A percentile compares a stretch with the other conserved stretches of the same genome.
Conservation (phyloP, 2,797 vertebrate genomes). For the Loriculus beryllinus region DNA sequence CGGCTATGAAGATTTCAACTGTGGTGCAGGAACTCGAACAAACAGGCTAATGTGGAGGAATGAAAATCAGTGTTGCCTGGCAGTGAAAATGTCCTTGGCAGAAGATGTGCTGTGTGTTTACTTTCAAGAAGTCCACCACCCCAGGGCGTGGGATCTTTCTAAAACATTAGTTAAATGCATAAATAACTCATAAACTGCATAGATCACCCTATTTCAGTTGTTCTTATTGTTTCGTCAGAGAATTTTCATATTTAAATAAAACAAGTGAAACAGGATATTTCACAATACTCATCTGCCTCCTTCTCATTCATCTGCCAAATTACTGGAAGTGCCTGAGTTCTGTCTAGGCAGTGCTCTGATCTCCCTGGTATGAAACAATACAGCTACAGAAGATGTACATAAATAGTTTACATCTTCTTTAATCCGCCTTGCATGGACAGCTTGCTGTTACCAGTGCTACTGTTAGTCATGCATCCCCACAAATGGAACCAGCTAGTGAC, state of each 20-base stretch:
- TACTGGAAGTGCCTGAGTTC: neutral
- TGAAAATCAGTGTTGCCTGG: neutral
- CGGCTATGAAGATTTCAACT: neutral
- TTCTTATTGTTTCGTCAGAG: neutral
- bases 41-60: accelerated
- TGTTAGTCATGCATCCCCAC: neutral
- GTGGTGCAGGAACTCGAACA: neutral
- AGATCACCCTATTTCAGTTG: neutral
- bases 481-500: neutral
- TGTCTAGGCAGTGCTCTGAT: neutral
- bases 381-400: neutral
- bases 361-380: neutral
- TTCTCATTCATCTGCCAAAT: neutral
- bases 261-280: neutral
- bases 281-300: neutral
- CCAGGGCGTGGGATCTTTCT: neutral
- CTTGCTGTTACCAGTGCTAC: neutral
- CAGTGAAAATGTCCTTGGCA: neutral
- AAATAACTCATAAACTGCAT: neutral
- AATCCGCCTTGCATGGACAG: neutral
- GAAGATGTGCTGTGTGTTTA: neutral
- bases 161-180: neutral
- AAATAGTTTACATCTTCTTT: neutral
- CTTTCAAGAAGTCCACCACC: neutral
- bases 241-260: neutral